Base-by-base conservation (phyloP, 2,113 vertebrate genomes). In the Spea bombifrons region DNA sequence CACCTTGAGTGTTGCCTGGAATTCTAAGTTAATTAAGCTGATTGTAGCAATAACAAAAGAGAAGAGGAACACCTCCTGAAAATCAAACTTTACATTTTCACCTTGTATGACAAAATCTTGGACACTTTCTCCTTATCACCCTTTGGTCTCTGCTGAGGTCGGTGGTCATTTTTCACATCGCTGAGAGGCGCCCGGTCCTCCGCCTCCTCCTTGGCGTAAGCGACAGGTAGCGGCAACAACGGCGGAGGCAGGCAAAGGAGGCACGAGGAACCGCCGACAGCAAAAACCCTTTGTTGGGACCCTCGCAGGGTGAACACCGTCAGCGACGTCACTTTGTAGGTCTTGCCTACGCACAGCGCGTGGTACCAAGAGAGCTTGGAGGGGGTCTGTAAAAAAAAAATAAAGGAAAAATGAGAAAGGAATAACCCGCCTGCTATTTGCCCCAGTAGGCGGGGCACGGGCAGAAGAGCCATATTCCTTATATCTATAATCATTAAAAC, bases 81-180 rank as follows among this genome's bases (percentile, higher is more conserved):
- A n/a, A n/a, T n/a, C 64, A 3, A 44, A 13, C 57, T 16, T 71
- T 16, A 52, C 4, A 15, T 30, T 3, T 45, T 63, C 63, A 96
- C 95, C 92, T 88, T 86, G 59, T 95, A 96, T 44, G 87, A 92
- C 83, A 95, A 91, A 74, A 94, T 81, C 82, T 80, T 90, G 75
- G 94, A 92, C 5, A 75, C 49, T 70, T 87, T 94, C 6, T 66
- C 69, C 76, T 69, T 81, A 50, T 8, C 70, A 52, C 44, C 15
- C 4, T 17, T 59, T 71, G 52, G 15, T 59, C 75, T 66, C 6
- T 76, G 63, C 15, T 63, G 75, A 76, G 49, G 48, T 5, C 8
- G 61, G 68, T 61, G 5, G 10, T 2, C 8, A 8, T 84, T 76
- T 4, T 76, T 80, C 72, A 76, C 82, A 57, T 65, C 76, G 16